Evolutionary conservation across 1,140 invertebrate species (phyloP).

Genomic region (Zaprionus kolodkinae): DNA sequence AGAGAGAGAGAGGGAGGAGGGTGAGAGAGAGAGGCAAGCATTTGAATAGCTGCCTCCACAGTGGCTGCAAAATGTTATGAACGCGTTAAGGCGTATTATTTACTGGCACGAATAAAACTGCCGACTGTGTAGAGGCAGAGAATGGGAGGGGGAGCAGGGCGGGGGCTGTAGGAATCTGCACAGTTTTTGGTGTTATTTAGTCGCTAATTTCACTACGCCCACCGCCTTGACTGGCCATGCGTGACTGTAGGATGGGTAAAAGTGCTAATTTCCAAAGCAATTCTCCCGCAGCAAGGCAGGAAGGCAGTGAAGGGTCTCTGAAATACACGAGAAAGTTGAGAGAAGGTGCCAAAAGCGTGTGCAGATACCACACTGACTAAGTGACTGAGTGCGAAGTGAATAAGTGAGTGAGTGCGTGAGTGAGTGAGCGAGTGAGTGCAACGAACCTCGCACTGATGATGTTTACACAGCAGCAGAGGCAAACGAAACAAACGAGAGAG

Average conservation of each 20-base stretch:
- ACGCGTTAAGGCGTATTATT: constrained; percentile 51
- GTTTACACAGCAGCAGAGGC: constrained; percentile 3
- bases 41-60: constrained; percentile 45
- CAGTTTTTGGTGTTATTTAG: constrained; percentile 33
- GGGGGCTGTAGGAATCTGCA: not conserved
- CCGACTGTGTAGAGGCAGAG: not conserved
- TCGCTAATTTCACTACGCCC: constrained; percentile 47
- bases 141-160: not conserved
- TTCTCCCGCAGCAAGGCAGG: constrained; percentile 28
- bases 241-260: constrained; percentile 15
- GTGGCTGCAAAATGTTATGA: constrained; percentile 48
- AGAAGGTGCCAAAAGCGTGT: constrained; percentile 37
- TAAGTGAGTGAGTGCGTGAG: not conserved
- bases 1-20: not conserved
- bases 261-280: constrained; percentile 45
- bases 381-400: constrained; percentile 2
- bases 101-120: constrained; percentile 41
- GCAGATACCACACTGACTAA: not conserved
- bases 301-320: constrained; percentile 10
- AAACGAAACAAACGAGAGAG: constrained; percentile 5
- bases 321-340: constrained; percentile 41
- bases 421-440: constrained; percentile 24
- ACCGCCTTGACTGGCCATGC: constrained; percentile 27
- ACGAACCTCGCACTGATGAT: constrained; percentile 4
- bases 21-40: not conserved